Evolutionary conservation across 1,140 invertebrate species (phyloP), one percentile per base, ranked within the genome.

Genomic region (Sitobion miscanthi): DNA sequence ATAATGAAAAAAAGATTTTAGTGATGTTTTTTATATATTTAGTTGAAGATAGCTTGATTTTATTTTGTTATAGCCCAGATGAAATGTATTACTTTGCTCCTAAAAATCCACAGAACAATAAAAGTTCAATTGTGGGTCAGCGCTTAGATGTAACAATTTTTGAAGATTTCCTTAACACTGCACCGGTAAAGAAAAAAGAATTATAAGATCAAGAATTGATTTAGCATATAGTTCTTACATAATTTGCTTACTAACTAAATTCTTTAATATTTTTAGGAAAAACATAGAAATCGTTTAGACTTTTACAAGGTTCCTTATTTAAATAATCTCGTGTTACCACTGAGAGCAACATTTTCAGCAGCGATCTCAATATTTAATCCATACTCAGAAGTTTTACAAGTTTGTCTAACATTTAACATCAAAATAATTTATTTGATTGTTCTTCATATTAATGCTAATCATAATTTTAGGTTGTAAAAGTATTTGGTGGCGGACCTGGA

Each of bases 91-190:
- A 93, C n/a, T 93, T 93, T 57, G 77, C 91, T 25, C 91, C 91
- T 42, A 93, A 85, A 86, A 93, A 85, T 93, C 91, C 91, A 54
- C 91, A 93, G 20, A 93, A 93, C n/a, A 93, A 93, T 93, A 93
- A 93, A 93, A 93, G 91, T 93, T 49, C 91, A 86, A 93, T 93
- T 85, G 49, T 93, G 45, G 91, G 91, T 54, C 91, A 93, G 42
- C 77, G 77, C 42, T 85, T 93, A 45, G 77, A 83, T 57, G 35
- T 93, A 35, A 93, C 91, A 85, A 54, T 93, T 54, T 93, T 85
- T 85, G 91, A 93, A 86, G 77, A 93, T 57, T 93, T 93, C 6
- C 77, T 93, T 8, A 93, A 93, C 9, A 85, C 77, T 85, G 82
- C 77, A 42, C 91, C 77, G 35, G 91, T 93, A 93, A 83, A 21